Conservation (phyloP, 2,888 invertebrate species). For the Caenorhabditis panamensis region DNA sequence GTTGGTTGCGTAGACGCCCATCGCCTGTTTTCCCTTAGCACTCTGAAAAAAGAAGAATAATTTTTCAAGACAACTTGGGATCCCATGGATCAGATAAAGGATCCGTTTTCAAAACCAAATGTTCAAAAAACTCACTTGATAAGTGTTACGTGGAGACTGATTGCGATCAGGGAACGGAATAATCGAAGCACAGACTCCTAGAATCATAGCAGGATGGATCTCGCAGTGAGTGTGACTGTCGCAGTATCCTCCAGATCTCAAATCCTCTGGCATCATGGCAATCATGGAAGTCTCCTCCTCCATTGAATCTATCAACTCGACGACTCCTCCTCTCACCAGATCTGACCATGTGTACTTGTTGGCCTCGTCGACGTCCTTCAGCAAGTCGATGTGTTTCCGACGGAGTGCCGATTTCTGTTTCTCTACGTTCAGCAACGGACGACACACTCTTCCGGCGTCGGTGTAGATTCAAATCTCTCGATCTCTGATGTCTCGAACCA, state of each 20-base stretch:
- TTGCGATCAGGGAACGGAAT: slow-evolving; percentile 99
- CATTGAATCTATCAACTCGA: slow-evolving; percentile 98
- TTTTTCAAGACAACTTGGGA: background rate
- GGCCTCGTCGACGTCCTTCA: slow-evolving; percentile 85
- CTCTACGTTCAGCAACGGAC: slow-evolving; percentile 98
- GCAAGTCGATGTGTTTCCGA: slow-evolving; percentile 89
- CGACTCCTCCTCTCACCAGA: slow-evolving; percentile 90
- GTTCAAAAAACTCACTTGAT: slow-evolving; percentile 84
- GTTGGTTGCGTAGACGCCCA: slow-evolving; percentile 99
- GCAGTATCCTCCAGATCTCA: slow-evolving; percentile 95
- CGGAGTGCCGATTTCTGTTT: slow-evolving; percentile 90
- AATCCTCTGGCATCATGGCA: slow-evolving; percentile 98
- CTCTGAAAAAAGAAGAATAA: slow-evolving; percentile 62
- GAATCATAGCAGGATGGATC: slow-evolving; percentile 99
- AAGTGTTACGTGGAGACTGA: slow-evolving; percentile 95
- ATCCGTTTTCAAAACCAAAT: background rate
- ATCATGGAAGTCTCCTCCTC: slow-evolving; percentile 96
- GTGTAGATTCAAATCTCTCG: slow-evolving; percentile 99
- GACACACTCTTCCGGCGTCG: slow-evolving; percentile 98
- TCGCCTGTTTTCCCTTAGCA: slow-evolving; percentile 99
- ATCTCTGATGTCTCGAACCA: slow-evolving; percentile 98
- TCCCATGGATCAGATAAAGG: background rate
- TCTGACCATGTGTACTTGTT: slow-evolving; percentile 82
- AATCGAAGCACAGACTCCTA: slow-evolving; percentile 99
- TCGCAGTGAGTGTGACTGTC: slow-evolving; percentile 99